Conservation (phyloP, 2,888 invertebrate genomes). For the Epinotia bilunana region DNA sequence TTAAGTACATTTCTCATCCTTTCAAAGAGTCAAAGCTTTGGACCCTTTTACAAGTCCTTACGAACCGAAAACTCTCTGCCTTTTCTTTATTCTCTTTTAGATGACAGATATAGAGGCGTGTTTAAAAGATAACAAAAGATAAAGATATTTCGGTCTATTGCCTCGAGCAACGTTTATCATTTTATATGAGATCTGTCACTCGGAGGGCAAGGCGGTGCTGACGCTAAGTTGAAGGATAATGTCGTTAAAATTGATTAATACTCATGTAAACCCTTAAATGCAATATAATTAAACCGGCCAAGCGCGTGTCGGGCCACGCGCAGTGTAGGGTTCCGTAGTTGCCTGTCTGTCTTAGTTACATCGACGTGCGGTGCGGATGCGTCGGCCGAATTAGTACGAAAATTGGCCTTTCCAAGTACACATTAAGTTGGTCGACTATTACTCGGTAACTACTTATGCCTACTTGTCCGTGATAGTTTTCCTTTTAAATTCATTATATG, state of each 20-base stretch:
- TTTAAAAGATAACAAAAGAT: slow-evolving; percentile 23
- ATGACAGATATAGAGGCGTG: slow-evolving; percentile 15
- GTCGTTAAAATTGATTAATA: neutral
- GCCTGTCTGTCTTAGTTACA: too few species aligned
- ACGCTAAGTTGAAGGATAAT: neutral
- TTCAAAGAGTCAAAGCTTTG: neutral
- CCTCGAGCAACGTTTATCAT: slow-evolving; percentile 22
- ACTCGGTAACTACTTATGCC: too few species aligned
- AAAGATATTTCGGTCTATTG: slow-evolving; percentile 16
- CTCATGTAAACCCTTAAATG: too few species aligned
- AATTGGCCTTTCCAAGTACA: too few species aligned
- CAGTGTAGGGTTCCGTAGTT: too few species aligned
- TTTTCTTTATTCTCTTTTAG: slow-evolving; percentile 5
- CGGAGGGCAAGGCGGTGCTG: neutral
- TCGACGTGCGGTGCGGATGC: too few species aligned
- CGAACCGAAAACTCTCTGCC: neutral
- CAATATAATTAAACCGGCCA: too few species aligned
- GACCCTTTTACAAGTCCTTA: neutral
- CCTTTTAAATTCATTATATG: too few species aligned
- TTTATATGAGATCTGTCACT: slow-evolving; percentile 33
- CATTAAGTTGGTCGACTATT: too few species aligned
- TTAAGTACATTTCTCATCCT: neutral
- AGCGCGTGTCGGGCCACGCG: too few species aligned
- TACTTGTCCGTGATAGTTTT: too few species aligned
- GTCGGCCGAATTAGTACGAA: too few species aligned